These are phyloP conservation scores for Acleris cristana DNA, from an alignment of 2,888 invertebrate genomes.

Conservation along the genomic window DNA sequence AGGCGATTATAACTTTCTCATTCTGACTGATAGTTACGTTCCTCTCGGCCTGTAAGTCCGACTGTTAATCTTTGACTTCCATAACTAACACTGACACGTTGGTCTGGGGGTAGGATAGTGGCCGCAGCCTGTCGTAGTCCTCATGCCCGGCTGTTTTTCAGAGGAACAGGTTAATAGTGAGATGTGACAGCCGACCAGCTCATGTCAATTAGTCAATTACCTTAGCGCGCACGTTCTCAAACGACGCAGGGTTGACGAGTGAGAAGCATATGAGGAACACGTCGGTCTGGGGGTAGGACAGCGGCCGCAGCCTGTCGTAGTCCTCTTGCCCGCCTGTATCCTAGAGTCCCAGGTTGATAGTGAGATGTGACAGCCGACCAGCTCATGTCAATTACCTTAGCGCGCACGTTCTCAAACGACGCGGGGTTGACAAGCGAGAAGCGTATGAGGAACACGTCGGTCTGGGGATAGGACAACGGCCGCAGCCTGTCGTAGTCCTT, in stretches of 20 bases:
- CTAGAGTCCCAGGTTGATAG: constrained; percentile 97
- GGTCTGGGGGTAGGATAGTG: too few relatives aligned
- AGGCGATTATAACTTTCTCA: too few relatives aligned
- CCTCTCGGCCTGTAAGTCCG: too few relatives aligned
- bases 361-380: too few relatives aligned
- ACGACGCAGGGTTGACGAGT: constrained; percentile 98
- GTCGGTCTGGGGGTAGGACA: constrained; percentile 88
- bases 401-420: constrained; percentile 99
- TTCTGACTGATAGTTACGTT: too few relatives aligned
- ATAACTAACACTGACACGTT: too few relatives aligned
- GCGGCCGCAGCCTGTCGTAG: constrained; percentile 93
- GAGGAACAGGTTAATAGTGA: constrained; percentile 94
- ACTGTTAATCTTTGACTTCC: too few relatives aligned
- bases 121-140: constrained; percentile 96
- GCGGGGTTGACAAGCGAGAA: constrained; percentile 99
- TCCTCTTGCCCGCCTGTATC: constrained; percentile 99
- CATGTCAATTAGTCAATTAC: constrained; percentile 86
- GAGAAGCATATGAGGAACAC: constrained; percentile 99
- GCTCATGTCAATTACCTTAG: constrained; percentile 90
- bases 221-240: constrained; percentile 99
- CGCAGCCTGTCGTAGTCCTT: constrained; percentile 98
- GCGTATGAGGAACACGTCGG: constrained; percentile 99
- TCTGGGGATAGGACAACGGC: constrained; percentile 74
- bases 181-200: too few relatives aligned
- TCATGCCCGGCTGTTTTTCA: constrained; percentile 99